Evolutionary conservation across 2,888 invertebrate species (phyloP), one percentile per base, ranked within the genome.

Genomic region (Sisyra terminalis): DNA sequence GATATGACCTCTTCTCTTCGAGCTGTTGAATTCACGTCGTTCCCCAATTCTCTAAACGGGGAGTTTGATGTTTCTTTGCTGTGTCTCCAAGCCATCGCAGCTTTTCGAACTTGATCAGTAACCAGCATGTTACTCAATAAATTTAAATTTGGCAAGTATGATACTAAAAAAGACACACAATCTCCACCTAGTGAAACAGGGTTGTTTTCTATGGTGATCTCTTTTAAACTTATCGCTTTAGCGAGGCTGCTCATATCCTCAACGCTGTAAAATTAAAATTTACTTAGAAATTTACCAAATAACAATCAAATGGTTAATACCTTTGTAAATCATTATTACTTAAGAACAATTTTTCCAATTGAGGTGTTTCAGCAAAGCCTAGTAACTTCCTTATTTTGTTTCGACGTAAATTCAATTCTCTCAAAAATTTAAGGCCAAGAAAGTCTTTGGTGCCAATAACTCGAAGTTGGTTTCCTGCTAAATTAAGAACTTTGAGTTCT

Each of bases 401-500:
- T 42, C 92, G 71, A 53, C 89, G 78, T 31, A 94, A 66, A 65
- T 94, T 94, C 40, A 94, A 64, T 57, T 94, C 93, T 48, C 83
- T 78, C 31, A 94, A 62, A 2, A 82, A 76, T 17, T 70, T 64
- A 46, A 94, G 64, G 0, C 89, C 90, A 48, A 73, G 70, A 44
- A 93, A 73, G 56, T 90, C 88, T 45, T 77, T 72, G 46, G 70
- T 70, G 37, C 81, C 80, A 43, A 93, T 76, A 50, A 69, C 71
- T 50, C 78, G 73, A 43, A 94, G 79, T 58, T 84, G 83, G 65
- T 94, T 94, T 16, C 92, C 92, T 39, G 93, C 92, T 53, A 93
- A 69, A 65, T 94, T 94, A 39, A 94, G 69, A 10, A 93, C 90
- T 63, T 92, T 86, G 40, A 94, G 64, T 51, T 87, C 82, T 41